These are phyloP conservation scores for Galeruca laticollis DNA, from an alignment of 2,888 invertebrate genomes.

Conservation along the genomic window DNA sequence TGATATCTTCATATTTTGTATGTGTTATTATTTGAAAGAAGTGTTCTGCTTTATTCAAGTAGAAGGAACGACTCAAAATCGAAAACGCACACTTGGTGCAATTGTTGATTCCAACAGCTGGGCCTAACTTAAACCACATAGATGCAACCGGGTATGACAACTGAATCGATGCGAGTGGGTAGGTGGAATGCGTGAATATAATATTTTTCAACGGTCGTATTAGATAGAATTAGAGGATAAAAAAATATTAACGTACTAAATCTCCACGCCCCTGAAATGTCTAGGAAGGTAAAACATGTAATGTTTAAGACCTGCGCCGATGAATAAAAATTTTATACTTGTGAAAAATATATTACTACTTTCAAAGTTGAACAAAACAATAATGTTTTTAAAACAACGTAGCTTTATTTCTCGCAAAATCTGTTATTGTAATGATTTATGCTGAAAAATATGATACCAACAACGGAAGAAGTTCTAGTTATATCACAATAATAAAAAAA, in stretches of 20 bases:
- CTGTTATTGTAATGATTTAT: too few relatives aligned
- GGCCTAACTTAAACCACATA: not conserved
- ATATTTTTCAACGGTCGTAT: slow-evolving; percentile 25
- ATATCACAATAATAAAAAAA: too few relatives aligned
- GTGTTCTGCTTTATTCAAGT: too few relatives aligned
- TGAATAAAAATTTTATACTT: too few relatives aligned
- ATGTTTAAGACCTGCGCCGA: too few relatives aligned
- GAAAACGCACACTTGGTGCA: slow-evolving; percentile 1
- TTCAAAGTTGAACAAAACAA: not conserved
- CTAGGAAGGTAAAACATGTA: slow-evolving; percentile 3
- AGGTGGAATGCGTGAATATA: slow-evolving; percentile 35
- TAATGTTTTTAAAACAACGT: not conserved
- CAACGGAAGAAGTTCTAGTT: too few relatives aligned
- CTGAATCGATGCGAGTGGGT: slow-evolving; percentile 33
- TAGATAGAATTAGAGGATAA: slow-evolving; percentile 11
- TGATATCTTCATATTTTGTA: too few relatives aligned
- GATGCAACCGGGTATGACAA: slow-evolving; percentile 23
- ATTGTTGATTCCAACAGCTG: not conserved
- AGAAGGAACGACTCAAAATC: too few relatives aligned
- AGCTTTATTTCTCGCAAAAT: too few relatives aligned
- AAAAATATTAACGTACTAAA: slow-evolving; percentile 13
- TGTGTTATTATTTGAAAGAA: too few relatives aligned
- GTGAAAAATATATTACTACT: too few relatives aligned
- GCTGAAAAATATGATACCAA: too few relatives aligned
- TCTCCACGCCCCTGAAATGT: slow-evolving; percentile 12